phyloP scores from a whole-genome alignment of 2,113 vertebrate species.

The Gasterosteus nipponicus region DNA sequence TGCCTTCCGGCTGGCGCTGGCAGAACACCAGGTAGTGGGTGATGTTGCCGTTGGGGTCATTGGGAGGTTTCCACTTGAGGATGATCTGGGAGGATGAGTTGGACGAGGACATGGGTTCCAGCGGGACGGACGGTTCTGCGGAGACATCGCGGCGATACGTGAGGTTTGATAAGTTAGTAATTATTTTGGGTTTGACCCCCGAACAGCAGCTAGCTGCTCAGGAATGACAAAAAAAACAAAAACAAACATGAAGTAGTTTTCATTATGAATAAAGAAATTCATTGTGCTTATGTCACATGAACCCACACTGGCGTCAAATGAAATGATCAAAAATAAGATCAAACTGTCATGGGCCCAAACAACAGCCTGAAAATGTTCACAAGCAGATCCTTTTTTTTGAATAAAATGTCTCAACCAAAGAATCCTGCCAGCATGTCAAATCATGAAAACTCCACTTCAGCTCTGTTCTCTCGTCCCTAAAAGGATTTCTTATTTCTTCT shows the following conservation, averaged over 20 bases:
- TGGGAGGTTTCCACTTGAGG: constrained; percentile 95
- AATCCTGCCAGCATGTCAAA: not conserved
- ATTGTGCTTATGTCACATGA: not conserved
- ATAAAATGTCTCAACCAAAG: not conserved
- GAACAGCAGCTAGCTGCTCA: not conserved
- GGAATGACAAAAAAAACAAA: not conserved
- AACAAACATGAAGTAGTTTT: not conserved
- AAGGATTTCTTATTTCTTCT: not conserved
- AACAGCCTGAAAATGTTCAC: not conserved
- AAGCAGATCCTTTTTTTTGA: not conserved
- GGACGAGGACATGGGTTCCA: constrained; percentile 92
- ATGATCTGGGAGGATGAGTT: constrained; percentile 96
- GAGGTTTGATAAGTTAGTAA: not conserved
- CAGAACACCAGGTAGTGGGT: constrained; percentile 95
- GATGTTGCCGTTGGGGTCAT: constrained; percentile 95
- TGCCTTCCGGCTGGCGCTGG: constrained; percentile 91
- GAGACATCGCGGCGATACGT: constrained; percentile 13
- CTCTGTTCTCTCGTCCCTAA: not conserved
- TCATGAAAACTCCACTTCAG: not conserved
- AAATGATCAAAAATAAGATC: not conserved
- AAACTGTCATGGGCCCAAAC: not conserved
- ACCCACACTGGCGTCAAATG: not conserved
- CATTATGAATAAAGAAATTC: not conserved
- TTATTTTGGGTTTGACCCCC: not conserved
- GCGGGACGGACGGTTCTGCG: constrained; percentile 90